Evolutionary conservation across 2,797 vertebrate species (phyloP).

Genomic region (Poeciliopsis paucimaculata): DNA sequence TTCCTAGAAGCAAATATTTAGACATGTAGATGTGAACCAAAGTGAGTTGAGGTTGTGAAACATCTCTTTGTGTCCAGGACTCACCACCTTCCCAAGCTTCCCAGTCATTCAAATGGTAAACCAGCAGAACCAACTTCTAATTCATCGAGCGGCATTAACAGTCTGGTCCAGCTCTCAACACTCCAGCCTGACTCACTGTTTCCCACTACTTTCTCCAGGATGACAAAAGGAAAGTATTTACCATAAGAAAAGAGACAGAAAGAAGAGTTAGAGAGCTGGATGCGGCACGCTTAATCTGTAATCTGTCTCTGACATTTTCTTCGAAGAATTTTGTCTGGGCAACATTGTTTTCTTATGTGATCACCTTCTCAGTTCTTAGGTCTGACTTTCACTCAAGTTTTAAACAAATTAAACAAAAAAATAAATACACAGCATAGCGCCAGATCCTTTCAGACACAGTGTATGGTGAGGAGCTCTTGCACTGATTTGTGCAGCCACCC

Average conservation of each 20-base stretch:
- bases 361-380: slow-evolving; percentile 9
- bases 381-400: background rate
- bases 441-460: background rate
- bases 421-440: background rate
- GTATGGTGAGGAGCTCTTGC: background rate
- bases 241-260: slow-evolving; percentile 75
- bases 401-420: background rate
- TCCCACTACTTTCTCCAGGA: slow-evolving; percentile 80
- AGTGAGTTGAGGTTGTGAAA: slow-evolving; percentile 65
- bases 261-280: slow-evolving; percentile 70
- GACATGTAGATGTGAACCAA: slow-evolving; percentile 75
- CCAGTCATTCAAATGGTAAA: slow-evolving; percentile 80
- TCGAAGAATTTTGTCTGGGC: slow-evolving; percentile 40
- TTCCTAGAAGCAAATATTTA: slow-evolving; percentile 77
- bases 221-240: slow-evolving; percentile 71
- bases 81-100: slow-evolving; percentile 79
- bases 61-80: slow-evolving; percentile 73
- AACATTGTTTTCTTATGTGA: background rate
- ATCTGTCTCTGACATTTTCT: slow-evolving; percentile 71
- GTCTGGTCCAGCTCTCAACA: slow-evolving; percentile 76
- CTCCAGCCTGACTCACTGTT: slow-evolving; percentile 82
- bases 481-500: background rate
- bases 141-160: slow-evolving; percentile 81
- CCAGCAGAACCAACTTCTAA: slow-evolving; percentile 72
- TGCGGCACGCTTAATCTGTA: slow-evolving; percentile 80